Evolutionary conservation across 2,113 vertebrate genomes (phyloP), one percentile per base, ranked within the genome.

Genomic region (Cinclus mexicanus): DNA sequence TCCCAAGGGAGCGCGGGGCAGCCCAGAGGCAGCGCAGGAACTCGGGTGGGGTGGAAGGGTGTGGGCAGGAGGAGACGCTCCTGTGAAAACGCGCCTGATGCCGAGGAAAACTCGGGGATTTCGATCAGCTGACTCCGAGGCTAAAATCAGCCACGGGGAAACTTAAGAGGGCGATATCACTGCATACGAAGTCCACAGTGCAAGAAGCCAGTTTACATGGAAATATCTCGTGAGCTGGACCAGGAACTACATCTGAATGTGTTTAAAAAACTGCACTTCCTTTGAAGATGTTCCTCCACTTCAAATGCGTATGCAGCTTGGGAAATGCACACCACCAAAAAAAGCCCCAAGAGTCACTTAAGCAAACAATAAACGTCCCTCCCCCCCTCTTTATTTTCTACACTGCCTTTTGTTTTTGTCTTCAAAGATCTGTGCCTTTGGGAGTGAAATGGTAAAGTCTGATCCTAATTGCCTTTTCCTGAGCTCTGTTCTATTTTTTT

Each of bases 1-100:
- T 90, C 63, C 92, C 93, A 67, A 76, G 87, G 95, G 94, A 76
- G 89, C 4, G 78, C 7, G 80, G 37, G 21, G 67, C 35, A 90
- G 89, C 55, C 4, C 29, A 23, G 65, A 57, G 83, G 20, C 87
- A 47, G 87, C 65, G 63, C 57, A 22, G 4, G 85, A 90, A 35
- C 71, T 42, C 53, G 23, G 94, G 67, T 85, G 90, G 47, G 90
- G 88, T 91, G 67, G 71, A 21, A 77, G 74, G 79, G 87, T 83
- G 95, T 79, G 87, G 44, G 90, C 78, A 87, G 90, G 33, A 81
- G 81, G 79, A 93, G 85, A 57, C 53, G 6, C 89, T 63, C 49
- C 77, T 25, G 31, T 2, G 50, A 14, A 72, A 93, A 46, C 33
- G 49, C 26, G 8, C 2, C 94, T 1, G 29, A 44, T 67, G 85